Evolutionary conservation across 2,797 vertebrate species (phyloP), one percentile per base, ranked within the genome.

Genomic region (Sphenodon punctatus): DNA sequence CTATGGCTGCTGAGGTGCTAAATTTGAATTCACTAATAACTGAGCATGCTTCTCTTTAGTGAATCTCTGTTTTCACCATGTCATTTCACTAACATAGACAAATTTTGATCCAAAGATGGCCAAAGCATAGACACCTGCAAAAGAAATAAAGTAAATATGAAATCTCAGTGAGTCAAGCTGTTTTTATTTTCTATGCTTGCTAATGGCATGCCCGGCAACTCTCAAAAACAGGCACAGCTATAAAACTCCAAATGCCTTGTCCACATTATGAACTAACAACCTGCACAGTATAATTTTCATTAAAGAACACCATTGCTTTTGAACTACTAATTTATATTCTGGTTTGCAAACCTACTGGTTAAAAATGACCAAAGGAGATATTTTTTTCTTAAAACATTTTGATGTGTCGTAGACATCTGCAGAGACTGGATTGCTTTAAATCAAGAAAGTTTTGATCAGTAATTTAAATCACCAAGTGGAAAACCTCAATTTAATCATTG

Each of bases 61-160:
- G 42, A 63, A 63, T 2, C 0, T 71, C 49, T 10, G 72, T 1
- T 36, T 72, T 27, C 51, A 63, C 4, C 32, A 22, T 3, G 46
- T 8, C 67, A 32, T 48, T 69, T 75, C 17, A 68, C 1, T 0
- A 2, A n/a, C n/a, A n/a, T n/a, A 23, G 5, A 43, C n/a, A 10
- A 67, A 67, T 53, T 70, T 65, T 61, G 4, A 30, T 45, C 75
- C 67, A n/a, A 78, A 81, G 80, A 45, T 13, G 3, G 6, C 4
- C 23, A 85, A 25, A 75, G 65, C 8, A 55, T 6, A 22, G 32
- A 2, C 11, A 61, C 14, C 5, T 48, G 30, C 23, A 67, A 53
- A 53, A 53, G 15, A 30, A 53, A 53, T 53, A 56, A 46, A 65
- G 63, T 53, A 74, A 45, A 53, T 22, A 74, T 13, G 27, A 72